Base-by-base conservation (phyloP, 2,888 invertebrate genomes). In the Meiosimyza decipiens region DNA sequence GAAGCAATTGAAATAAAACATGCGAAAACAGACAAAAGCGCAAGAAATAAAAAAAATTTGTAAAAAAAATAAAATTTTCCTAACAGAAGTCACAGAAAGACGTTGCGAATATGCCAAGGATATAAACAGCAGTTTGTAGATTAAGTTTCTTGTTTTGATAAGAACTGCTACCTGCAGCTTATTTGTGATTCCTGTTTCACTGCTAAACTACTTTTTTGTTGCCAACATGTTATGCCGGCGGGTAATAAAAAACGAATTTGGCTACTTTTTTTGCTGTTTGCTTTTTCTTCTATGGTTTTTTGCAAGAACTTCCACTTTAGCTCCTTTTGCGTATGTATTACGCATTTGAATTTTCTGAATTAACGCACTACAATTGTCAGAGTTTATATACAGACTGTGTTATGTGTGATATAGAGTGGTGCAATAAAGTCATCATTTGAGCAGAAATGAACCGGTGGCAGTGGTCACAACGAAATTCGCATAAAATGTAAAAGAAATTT, bases 1-100 rank as follows among this genome's bases (percentile, higher is more conserved):
- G 18, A 18, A 57, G 28, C 28, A 57, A 57, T 22, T 57, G 28
- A 57, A 57, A 57, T 57, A 57, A 57, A 57, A 57, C 28, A 57
- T 22, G 13, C 11, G 18, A 57, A 57, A 18, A 57, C 28, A 57
- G 28, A 57, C 18, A 12, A 16, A 57, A 57, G n/a, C 5, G 6
- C 18, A 57, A 16, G 13, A 57, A 57, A 15, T 7, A 22, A 16
- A 40, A 40, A 40, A 40, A 40, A 3, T 40, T 7, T 2, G 40
- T 40, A 40, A 7, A 40, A 9, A 0, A 59, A 59, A 59, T 28
- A 59, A 59, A 18, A 59, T 9, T 18, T 40, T 15, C 33, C 28
- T 59, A 22, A 59, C 28, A 59, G 1, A 59, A 59, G 59, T 22
- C 59, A 11, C 5, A n/a, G n/a, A 18, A 33, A 13, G 40, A 15